These are phyloP conservation scores for Pardalotus punctatus DNA, from an alignment of 2,113 vertebrate genomes.

Conservation along the genomic window DNA sequence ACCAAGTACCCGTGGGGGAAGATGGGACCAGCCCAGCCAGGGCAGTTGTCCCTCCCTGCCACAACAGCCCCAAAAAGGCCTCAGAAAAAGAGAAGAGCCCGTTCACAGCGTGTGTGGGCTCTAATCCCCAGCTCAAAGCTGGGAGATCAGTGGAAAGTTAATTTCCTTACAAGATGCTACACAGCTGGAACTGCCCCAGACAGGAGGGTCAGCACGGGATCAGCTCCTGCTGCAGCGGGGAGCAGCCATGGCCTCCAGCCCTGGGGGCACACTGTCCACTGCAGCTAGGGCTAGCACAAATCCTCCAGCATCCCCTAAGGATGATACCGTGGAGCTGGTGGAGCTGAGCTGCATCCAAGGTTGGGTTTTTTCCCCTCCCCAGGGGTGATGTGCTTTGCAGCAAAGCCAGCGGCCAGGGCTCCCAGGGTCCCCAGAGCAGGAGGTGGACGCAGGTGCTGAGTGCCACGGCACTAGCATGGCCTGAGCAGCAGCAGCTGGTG, in stretches of 20 bases:
- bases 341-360: not conserved
- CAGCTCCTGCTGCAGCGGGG: rapidly evolving
- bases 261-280: rapidly evolving
- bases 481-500: slow-evolving; percentile 12
- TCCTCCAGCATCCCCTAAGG: not conserved
- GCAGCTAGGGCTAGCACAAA: not conserved
- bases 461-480: not conserved
- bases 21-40: not conserved
- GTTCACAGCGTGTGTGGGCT: rapidly evolving
- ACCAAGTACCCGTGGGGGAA: rapidly evolving
- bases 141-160: slow-evolving; percentile 41
- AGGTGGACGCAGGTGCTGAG: not conserved
- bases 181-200: slow-evolving; percentile 17
- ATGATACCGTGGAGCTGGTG: rapidly evolving
- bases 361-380: not conserved
- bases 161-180: slow-evolving; percentile 53
- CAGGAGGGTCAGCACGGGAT: not conserved
- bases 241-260: not conserved
- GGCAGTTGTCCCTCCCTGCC: not conserved
- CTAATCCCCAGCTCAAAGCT: not conserved
- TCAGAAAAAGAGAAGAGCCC: not conserved
- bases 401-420: rapidly evolving
- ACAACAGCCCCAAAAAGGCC: not conserved
- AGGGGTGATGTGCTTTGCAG: not conserved
- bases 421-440: rapidly evolving